Conservation (phyloP, 2,113 vertebrate genomes). For the Rhinichthys klamathensis region DNA sequence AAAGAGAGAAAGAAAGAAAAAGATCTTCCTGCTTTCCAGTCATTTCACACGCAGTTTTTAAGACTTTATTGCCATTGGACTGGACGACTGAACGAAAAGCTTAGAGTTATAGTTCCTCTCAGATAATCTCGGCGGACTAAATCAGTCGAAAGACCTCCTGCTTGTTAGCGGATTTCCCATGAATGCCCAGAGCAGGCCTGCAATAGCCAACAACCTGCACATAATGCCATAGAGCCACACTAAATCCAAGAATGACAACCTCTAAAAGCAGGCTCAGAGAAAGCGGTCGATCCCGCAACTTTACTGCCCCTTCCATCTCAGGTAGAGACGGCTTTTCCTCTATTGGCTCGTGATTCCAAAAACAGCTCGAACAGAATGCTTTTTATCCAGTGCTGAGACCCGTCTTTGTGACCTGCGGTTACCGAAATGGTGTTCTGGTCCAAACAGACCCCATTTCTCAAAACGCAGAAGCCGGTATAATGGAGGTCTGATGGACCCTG, state of each 20-base stretch:
- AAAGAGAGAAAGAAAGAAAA: too few relatives aligned
- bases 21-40: not conserved
- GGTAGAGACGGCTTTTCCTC: slow-evolving; percentile 25
- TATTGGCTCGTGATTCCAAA: slow-evolving; percentile 1
- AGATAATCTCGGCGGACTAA: not conserved
- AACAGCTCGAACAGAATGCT: slow-evolving; percentile 51
- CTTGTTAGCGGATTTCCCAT: slow-evolving; percentile 39
- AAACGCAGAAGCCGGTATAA: slow-evolving; percentile 53
- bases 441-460: slow-evolving; percentile 44
- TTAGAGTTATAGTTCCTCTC: slow-evolving; percentile 35
- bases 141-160: slow-evolving; percentile 36
- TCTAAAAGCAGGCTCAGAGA: slow-evolving; percentile 30
- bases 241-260: slow-evolving; percentile 40
- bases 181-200: slow-evolving; percentile 25
- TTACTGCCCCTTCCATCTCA: slow-evolving; percentile 35
- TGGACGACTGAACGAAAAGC: not conserved
- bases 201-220: slow-evolving; percentile 2
- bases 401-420: slow-evolving; percentile 61
- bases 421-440: slow-evolving; percentile 53
- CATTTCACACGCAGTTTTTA: slow-evolving; percentile 10
- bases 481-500: slow-evolving; percentile 19
- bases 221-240: slow-evolving; percentile 21
- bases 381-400: slow-evolving; percentile 52
- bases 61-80: slow-evolving; percentile 13
- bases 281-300: not conserved